Conservation (phyloP, 2,797 vertebrate species). For the Alectoris magna region DNA sequence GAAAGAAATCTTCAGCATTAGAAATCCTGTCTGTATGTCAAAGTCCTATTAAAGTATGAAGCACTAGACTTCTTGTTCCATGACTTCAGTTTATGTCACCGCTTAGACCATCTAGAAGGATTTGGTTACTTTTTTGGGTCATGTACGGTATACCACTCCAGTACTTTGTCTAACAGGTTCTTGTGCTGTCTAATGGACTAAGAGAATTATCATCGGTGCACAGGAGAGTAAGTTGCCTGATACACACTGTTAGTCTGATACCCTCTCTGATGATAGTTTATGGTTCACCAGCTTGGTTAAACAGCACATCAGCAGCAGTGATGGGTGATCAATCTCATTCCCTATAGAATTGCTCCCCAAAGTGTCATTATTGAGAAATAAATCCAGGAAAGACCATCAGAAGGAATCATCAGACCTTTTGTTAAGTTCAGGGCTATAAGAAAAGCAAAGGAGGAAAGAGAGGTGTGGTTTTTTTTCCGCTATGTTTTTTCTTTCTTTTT, state of each 20-base stretch:
- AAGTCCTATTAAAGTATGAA: constrained; percentile 8
- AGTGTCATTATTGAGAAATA: constrained; percentile 76
- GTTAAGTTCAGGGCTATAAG: not conserved
- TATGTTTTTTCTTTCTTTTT: not conserved
- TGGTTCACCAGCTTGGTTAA: constrained; percentile 81
- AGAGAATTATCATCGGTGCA: constrained; percentile 69
- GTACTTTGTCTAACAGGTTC: constrained; percentile 52
- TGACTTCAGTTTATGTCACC: constrained; percentile 11
- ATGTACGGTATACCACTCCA: not conserved
- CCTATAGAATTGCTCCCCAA: constrained; percentile 77
- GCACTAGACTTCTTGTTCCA: not conserved
- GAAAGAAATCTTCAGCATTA: not conserved
- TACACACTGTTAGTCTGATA: constrained; percentile 77
- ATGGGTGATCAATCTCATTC: constrained; percentile 82
- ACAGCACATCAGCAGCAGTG: constrained; percentile 77
- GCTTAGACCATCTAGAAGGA: not conserved
- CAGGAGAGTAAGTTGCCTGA: constrained; percentile 60
- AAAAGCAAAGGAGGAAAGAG: not conserved
- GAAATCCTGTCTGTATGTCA: not conserved
- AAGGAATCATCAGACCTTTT: constrained; percentile 55
- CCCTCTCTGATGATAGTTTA: constrained; percentile 76
- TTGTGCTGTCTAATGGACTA: constrained; percentile 70
- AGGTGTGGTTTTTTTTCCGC: not conserved
- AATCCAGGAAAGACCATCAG: constrained; percentile 69
- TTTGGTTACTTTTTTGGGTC: constrained; percentile 21